A percentile compares a stretch with the other conserved stretches of the same genome.
Evolutionary conservation across 2,888 invertebrate species (phyloP).

Genomic region (Apamea anceps): DNA sequence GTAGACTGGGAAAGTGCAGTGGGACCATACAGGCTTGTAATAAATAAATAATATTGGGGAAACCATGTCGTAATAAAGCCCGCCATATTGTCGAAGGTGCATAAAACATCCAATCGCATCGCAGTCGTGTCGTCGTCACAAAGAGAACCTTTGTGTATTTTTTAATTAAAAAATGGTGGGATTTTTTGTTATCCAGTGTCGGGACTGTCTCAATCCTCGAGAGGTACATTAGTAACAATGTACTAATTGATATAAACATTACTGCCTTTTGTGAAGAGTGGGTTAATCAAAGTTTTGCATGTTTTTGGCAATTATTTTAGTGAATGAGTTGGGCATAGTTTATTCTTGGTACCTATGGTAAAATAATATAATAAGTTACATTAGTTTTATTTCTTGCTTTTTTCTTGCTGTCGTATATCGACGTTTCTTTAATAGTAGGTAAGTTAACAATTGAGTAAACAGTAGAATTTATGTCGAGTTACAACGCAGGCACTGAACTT

Average conservation of each 20-base stretch:
- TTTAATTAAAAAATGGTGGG: slow-evolving; percentile 51
- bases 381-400: not conserved
- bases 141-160: slow-evolving; percentile 36
- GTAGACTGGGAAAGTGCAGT: not conserved
- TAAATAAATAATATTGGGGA: not conserved
- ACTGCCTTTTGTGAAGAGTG: slow-evolving; percentile 3
- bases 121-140: slow-evolving; percentile 39
- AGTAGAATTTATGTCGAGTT: not conserved
- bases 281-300: slow-evolving; percentile 55
- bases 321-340: not conserved
- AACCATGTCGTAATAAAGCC: not conserved
- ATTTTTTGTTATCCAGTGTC: slow-evolving; percentile 47
- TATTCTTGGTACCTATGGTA: not conserved
- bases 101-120: slow-evolving; percentile 25
- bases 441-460: not conserved
- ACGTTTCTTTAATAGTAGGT: not conserved
- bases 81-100: not conserved
- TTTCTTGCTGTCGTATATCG: not conserved
- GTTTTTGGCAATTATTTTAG: slow-evolving; percentile 40
- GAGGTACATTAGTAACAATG: slow-evolving; percentile 46
- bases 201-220: slow-evolving; percentile 38
- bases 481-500: not conserved
- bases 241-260: slow-evolving; percentile 39
- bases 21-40: not conserved
- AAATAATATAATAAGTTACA: not conserved